A percentile compares a stretch with the other conserved stretches of the same genome.
These are phyloP conservation scores for Styela clava DNA, from an alignment of 23 tunicate genomes.

Conservation along the genomic window DNA sequence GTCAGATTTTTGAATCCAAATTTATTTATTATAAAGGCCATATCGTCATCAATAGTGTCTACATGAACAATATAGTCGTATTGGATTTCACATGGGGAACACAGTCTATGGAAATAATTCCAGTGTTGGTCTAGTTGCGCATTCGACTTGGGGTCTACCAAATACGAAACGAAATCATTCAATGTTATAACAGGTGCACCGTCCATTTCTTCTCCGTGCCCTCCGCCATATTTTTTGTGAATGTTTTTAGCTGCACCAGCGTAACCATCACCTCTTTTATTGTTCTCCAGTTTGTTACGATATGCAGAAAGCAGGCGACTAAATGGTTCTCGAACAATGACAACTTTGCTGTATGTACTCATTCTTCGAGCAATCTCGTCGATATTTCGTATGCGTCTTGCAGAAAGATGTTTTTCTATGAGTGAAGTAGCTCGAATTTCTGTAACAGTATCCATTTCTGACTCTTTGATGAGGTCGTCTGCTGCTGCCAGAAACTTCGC, in stretches of 20 bases:
- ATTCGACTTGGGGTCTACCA: neutral
- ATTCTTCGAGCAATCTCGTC: neutral
- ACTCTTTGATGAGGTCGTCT: neutral
- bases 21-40: slow-evolving; percentile 9
- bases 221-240: slow-evolving; percentile 15
- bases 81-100: slow-evolving; percentile 61
- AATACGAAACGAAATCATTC: slow-evolving; percentile 3
- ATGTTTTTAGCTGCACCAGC: neutral
- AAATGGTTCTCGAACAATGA: slow-evolving; percentile 26
- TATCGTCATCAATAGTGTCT: slow-evolving; percentile 44
- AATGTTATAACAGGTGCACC: slow-evolving; percentile 4
- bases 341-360: neutral
- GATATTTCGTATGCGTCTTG: neutral
- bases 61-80: slow-evolving; percentile 56
- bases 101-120: slow-evolving; percentile 39
- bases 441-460: neutral
- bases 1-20: neutral
- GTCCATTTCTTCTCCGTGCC: neutral
- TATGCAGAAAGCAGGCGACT: slow-evolving; percentile 21
- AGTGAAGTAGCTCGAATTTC: neutral
- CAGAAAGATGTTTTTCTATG: slow-evolving; percentile 18
- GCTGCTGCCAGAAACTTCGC: slow-evolving; percentile 14
- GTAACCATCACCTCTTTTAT: slow-evolving; percentile 1
- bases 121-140: slow-evolving; percentile 43
- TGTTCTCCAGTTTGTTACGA: slow-evolving; percentile 17